Percentiles rank a stretch among this genome's conserved stretches.
These are phyloP conservation scores for Heteractis magnifica DNA, from an alignment of 92 coral and sea anemone genomes.

Conservation along the genomic window DNA sequence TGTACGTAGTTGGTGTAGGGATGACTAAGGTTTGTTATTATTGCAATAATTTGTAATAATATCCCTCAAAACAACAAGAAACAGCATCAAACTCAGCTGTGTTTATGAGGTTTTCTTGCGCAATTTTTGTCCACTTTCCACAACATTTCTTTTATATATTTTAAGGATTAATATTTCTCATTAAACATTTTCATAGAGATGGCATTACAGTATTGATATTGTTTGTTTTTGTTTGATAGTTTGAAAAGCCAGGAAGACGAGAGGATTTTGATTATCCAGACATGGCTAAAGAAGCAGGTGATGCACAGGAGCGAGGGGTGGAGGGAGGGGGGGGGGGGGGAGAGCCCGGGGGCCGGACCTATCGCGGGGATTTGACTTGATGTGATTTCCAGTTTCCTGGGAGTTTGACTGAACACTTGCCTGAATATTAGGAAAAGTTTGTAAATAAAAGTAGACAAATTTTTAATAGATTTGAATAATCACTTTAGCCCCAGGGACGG, in stretches of 20 bases:
- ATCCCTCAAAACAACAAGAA: not conserved
- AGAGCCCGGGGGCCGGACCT: too few species aligned
- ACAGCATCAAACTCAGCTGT: not conserved
- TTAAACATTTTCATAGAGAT: not conserved
- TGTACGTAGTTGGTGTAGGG: conserved; percentile 95
- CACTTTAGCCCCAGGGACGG: too few species aligned
- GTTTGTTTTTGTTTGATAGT: conserved; percentile 42
- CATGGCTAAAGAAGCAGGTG: conserved; percentile 99
- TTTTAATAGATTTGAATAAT: too few species aligned
- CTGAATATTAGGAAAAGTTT: too few species aligned
- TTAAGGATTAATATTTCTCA: not conserved
- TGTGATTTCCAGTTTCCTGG: too few species aligned
- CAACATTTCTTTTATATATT: not conserved
- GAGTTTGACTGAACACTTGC: too few species aligned
- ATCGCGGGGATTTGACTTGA: too few species aligned
- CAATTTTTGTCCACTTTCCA: not conserved
- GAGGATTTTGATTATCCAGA: conserved; percentile 94
- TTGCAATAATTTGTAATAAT: not conserved
- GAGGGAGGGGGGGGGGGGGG: too few species aligned
- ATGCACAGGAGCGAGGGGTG: too few species aligned
- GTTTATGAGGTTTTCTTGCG: not conserved
- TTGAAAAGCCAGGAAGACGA: conserved; percentile 94
- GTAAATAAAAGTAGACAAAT: too few species aligned
- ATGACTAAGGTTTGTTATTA: conserved; percentile 86
- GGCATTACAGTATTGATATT: not conserved